Percentiles rank a stretch among this genome's conserved stretches.
phyloP scores from a whole-genome alignment of 2,888 invertebrate genomes.

The Stenolophus ochropezus region DNA sequence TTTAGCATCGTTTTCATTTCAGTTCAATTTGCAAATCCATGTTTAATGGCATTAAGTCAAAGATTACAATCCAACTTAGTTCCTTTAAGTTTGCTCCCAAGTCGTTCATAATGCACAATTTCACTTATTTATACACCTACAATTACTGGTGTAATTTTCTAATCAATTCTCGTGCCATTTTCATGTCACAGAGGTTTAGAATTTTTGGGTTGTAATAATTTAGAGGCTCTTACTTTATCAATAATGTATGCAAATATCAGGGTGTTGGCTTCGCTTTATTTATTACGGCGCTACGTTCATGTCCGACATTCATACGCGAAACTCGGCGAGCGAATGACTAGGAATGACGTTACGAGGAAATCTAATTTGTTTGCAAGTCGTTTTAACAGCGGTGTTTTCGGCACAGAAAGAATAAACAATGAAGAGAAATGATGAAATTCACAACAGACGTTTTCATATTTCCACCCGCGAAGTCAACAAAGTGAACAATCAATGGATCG shows the following conservation, averaged over 20 bases:
- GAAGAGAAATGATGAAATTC: neutral
- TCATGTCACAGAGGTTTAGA: constrained; percentile 9
- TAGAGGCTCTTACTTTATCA: constrained; percentile 38
- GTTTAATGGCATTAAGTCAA: neutral
- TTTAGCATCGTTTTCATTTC: neutral
- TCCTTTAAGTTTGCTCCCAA: neutral
- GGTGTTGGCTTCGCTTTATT: constrained; percentile 3
- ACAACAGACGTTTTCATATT: neutral
- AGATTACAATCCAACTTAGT: neutral
- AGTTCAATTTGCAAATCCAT: neutral
- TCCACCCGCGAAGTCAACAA: too few relatives aligned
- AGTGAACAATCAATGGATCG: too few relatives aligned
- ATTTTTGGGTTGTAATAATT: constrained; percentile 17
- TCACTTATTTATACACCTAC: neutral
- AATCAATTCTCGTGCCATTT: constrained; percentile 7
- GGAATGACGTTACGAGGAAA: neutral
- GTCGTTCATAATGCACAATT: neutral
- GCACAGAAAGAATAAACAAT: neutral
- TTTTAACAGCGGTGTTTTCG: neutral
- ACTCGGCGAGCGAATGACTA: neutral
- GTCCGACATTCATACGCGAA: neutral
- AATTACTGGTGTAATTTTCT: neutral
- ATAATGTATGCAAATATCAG: constrained; percentile 45
- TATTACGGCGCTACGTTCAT: neutral
- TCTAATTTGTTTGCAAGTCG: neutral